phyloP scores from a whole-genome alignment of 2,888 invertebrate species.

The Drosophila trichaetosa region DNA sequence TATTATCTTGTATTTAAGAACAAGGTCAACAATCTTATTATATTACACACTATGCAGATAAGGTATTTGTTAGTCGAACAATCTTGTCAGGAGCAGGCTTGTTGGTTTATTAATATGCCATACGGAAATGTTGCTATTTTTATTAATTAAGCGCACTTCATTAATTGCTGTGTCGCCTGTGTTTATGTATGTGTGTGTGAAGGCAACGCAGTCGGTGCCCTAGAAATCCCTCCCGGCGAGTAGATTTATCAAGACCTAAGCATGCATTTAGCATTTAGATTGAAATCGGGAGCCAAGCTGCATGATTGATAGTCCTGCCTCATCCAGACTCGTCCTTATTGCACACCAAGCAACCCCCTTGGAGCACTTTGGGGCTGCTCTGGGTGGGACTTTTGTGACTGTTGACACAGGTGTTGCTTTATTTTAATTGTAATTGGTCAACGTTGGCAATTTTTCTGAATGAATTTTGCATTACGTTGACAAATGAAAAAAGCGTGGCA shows the following conservation, averaged over 20 bases:
- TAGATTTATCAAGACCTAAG: constrained; percentile 51
- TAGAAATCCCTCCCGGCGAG: constrained; percentile 23
- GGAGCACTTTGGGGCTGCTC: constrained; percentile 19
- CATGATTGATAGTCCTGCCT: constrained; percentile 61
- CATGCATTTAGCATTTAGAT: constrained; percentile 65
- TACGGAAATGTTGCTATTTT: constrained; percentile 35
- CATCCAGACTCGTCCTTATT: constrained; percentile 15
- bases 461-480: constrained; percentile 57
- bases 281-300: constrained; percentile 52
- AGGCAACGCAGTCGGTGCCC: constrained; percentile 12
- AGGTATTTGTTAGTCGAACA: background rate
- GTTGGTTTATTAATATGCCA: constrained; percentile 27
- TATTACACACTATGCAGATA: background rate
- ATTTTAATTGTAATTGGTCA: constrained; percentile 68
- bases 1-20: background rate
- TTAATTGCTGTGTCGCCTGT: constrained; percentile 31
- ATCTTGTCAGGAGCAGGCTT: background rate
- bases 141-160: constrained; percentile 55
- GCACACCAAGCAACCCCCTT: constrained; percentile 24
- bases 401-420: constrained; percentile 67
- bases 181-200: background rate
- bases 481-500: constrained; percentile 20
- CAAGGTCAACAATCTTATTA: background rate
- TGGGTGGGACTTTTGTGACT: constrained; percentile 46
- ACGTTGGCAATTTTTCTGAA: constrained; percentile 65